Base-by-base conservation (phyloP, 2,797 vertebrate species). In the Chelmon rostratus region DNA sequence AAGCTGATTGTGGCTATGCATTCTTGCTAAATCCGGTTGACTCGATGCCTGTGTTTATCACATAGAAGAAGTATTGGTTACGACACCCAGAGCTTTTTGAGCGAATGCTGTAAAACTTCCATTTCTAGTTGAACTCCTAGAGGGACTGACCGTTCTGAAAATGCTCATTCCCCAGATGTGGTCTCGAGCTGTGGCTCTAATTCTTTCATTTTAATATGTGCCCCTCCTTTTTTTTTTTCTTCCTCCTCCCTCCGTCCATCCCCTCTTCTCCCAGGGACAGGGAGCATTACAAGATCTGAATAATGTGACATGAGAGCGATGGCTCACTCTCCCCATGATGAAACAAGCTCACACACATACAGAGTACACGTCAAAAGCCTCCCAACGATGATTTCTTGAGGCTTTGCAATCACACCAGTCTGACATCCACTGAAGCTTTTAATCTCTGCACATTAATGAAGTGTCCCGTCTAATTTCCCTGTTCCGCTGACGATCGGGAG, bases 391-490 rank as follows among this genome's bases (percentile, higher is more conserved):
- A 82, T 84, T 84, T 83, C 63, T 89, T 3, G 19, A 68, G 38
- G 49, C 68, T 80, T 74, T 83, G 82, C 86, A 88, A 91, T 93
- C 82, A 84, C 83, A 90, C 75, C 33, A 18, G 65, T 25, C 72
- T 19, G 46, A 70, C 74, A 35, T 79, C 57, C 54, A 65, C 73
- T 16, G 46, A 78, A 83, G 86, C 81, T 87, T 88, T 86, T 85
- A 84, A 84, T 91, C 85, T 88, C 73, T 50, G 54, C 46, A 49
- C 84, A 79, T 90, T 86, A 83, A 89, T 87, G 79, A 86, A 73
- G 87, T 75, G 83, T 91, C 91, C 58, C 1, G 12, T 78, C 78
- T 81, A 54, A 92, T 92, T 93, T 92, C 88, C 91, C 54, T 0
- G 0, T 37, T 33, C 12, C 35, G 59, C 56, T 8, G 61, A 54